These are phyloP conservation scores for Drosophila leonis DNA, from an alignment of 2,888 invertebrate species.

Conservation along the genomic window DNA sequence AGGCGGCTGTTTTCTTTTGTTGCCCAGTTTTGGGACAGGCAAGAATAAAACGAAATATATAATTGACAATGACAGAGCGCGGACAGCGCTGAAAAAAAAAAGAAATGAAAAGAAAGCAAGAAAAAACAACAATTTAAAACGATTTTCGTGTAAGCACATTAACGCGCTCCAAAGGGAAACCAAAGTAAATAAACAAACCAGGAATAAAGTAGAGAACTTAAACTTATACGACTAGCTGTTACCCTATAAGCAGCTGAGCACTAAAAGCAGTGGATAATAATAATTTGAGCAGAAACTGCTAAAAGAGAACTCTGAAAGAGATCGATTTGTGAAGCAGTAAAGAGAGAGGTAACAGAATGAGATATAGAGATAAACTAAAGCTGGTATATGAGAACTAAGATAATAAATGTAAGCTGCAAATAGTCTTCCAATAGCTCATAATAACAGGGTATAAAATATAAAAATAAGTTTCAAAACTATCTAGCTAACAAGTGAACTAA, in stretches of 20 bases:
- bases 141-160: slow-evolving; percentile 76
- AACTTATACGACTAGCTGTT: not conserved
- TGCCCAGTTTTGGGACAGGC: slow-evolving; percentile 6
- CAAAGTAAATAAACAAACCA: slow-evolving; percentile 43
- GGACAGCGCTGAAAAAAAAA: slow-evolving; percentile 43
- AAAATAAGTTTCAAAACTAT: no score
- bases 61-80: slow-evolving; percentile 79
- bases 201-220: not conserved
- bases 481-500: no score
- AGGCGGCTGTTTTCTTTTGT: slow-evolving; percentile 43
- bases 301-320: not conserved
- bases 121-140: slow-evolving; percentile 81
- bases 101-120: slow-evolving; percentile 38
- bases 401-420: no score
- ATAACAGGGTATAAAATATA: no score
- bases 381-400: no score
- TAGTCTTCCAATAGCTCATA: no score
- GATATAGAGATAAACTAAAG: no score
- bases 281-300: no score
- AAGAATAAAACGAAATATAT: slow-evolving; percentile 24
- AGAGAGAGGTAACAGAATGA: no score
- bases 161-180: slow-evolving; percentile 24
- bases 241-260: not conserved
- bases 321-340: not conserved
- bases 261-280: no score